Evolutionary conservation across 2,797 vertebrate species (phyloP).

Genomic region (Adelosebastes latens): DNA sequence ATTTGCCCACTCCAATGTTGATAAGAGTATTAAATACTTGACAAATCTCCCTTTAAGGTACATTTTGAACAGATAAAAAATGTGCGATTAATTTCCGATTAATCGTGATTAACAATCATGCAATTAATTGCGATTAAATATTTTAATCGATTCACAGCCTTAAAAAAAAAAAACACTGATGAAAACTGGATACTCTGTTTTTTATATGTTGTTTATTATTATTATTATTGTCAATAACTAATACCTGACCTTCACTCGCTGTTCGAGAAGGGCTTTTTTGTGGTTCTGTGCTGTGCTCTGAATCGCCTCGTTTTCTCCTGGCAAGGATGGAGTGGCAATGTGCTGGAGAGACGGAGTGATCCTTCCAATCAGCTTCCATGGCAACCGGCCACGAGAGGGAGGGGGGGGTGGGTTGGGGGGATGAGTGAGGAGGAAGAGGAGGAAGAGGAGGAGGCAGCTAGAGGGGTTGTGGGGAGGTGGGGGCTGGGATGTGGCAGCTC

Average conservation of each 20-base stretch:
- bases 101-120: no score
- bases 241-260: neutral
- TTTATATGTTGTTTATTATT: neutral
- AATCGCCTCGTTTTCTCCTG: conserved; percentile 49
- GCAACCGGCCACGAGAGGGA: conserved; percentile 67
- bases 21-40: no score
- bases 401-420: neutral
- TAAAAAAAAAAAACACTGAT: neutral
- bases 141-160: no score
- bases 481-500: conserved; percentile 65
- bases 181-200: neutral
- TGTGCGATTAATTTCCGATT: no score
- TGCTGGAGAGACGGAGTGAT: conserved; percentile 63
- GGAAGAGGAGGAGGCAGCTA: conserved; percentile 49
- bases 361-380: conserved; percentile 81
- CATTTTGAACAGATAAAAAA: no score
- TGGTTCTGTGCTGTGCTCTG: conserved; percentile 18
- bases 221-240: neutral
- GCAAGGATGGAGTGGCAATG: conserved; percentile 53
- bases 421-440: neutral
- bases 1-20: no score
- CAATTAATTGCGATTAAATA: neutral
- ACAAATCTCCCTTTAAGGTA: no score
- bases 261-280: conserved; percentile 8
- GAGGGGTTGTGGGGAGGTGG: conserved; percentile 62